Percentiles rank a stretch among this genome's conserved stretches.
These are phyloP conservation scores for Nemotelus pantherinus DNA, from an alignment of 2,888 invertebrate species.

Conservation along the genomic window DNA sequence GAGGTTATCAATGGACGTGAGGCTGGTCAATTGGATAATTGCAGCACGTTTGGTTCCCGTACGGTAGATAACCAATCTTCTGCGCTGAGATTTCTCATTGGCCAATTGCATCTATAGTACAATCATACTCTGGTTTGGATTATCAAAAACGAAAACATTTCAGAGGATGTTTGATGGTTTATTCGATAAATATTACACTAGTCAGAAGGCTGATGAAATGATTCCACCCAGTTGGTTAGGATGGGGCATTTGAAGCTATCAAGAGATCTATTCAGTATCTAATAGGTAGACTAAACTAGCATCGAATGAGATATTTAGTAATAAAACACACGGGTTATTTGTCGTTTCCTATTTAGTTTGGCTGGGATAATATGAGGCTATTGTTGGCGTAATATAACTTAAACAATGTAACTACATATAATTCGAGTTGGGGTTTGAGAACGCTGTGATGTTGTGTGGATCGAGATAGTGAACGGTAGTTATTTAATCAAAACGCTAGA, in stretches of 20 bases:
- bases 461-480: too few species aligned
- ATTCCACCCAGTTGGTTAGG: background rate
- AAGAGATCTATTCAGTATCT: slow-evolving; percentile 12
- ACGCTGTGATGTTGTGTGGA: too few species aligned
- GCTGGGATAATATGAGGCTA: slow-evolving; percentile 3
- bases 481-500: too few species aligned
- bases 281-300: slow-evolving; percentile 7
- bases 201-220: slow-evolving; percentile 22
- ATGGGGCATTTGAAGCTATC: slow-evolving; percentile 18
- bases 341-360: slow-evolving; percentile 38
- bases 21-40: slow-evolving; percentile 42
- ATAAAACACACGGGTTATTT: slow-evolving; percentile 38
- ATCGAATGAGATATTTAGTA: slow-evolving; percentile 38
- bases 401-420: slow-evolving; percentile 16
- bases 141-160: slow-evolving; percentile 6
- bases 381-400: slow-evolving; percentile 18
- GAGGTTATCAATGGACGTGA: slow-evolving; percentile 39
- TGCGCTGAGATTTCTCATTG: slow-evolving; percentile 37
- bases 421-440: too few species aligned
- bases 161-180: slow-evolving; percentile 36
- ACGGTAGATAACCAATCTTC: slow-evolving; percentile 39
- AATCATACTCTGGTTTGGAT: background rate
- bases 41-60: slow-evolving; percentile 13
- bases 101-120: background rate
- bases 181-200: slow-evolving; percentile 39